Base-by-base conservation (phyloP, 2,113 vertebrate species). In the Marmota monax region DNA sequence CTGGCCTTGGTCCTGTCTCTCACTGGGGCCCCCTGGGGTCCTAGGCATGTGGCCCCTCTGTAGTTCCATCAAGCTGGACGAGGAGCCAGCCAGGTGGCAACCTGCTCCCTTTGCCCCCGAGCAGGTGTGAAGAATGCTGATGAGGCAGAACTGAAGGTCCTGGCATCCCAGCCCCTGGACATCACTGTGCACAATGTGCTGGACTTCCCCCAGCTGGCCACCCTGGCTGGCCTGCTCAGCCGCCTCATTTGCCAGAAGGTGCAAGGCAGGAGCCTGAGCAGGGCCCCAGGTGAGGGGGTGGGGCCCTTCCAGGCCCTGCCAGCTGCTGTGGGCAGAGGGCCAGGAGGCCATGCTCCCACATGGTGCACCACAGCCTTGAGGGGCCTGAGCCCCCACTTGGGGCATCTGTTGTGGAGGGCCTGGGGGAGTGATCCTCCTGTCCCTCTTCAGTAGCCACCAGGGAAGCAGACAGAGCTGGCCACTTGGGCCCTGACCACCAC, bases 101-200 rank as follows among this genome's bases (percentile, higher is more conserved):
- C 4, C 6, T 48, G 22, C 11, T 17, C 2, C 45, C 45, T 45
- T 5, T 37, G 17, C 1, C 0, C 25, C 27, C 5, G 29, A 73
- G 13, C 97, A 99, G 99, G 99, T 3, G 99, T 99, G 95, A 99
- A 99, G 98, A 99, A 99, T 0, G 99, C 99, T 0, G 99, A 99
- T 0, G 99, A 99, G 96, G 99, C 99, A 0, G 99, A 99, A 97
- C 96, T 99, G 97, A 98, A 98, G 94, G 99, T 99, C 53, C 98
- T 99, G 94, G 99, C 99, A 0, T 99, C 99, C 0, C 99, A 98
- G 82, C 99, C 99, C 0, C 97, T 99, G 96, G 99, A 99, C 88
- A 97, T 99, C 83, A 99, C 99, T 0, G 99, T 99, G 1, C 99
- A 99, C 98, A 99, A 99, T 0, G 99, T 99, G 65, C 98, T 99